Evolutionary conservation across 1,140 invertebrate species (phyloP).

Genomic region (Sarcophaga bullata): DNA sequence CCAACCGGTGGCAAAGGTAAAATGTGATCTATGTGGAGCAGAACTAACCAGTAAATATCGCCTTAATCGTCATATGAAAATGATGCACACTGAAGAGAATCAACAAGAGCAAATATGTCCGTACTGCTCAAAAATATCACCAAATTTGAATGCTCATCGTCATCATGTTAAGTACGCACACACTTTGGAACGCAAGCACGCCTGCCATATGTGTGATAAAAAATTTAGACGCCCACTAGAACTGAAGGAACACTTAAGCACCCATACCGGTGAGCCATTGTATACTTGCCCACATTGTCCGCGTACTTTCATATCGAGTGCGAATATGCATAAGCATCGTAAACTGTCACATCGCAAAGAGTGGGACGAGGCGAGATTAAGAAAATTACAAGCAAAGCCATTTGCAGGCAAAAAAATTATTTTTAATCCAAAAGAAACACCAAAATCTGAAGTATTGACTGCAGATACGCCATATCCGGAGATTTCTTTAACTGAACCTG

Average conservation of each 20-base stretch:
- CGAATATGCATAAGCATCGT: constrained; percentile 63
- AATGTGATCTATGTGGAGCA: constrained; percentile 57
- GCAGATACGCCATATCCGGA: neutral
- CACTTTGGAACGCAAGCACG: constrained; percentile 53
- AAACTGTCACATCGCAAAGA: constrained; percentile 61
- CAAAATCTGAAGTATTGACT: neutral
- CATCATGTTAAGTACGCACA: constrained; percentile 58
- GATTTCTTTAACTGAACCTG: neutral
- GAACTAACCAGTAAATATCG: constrained; percentile 59
- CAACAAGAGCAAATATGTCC: constrained; percentile 54
- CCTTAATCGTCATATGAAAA: constrained; percentile 60
- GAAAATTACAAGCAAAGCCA: neutral
- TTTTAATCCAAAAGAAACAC: neutral
- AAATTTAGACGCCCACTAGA: constrained; percentile 55
- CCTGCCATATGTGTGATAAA: constrained; percentile 61
- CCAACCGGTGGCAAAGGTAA: constrained; percentile 43
- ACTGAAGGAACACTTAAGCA: constrained; percentile 62
- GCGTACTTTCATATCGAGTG: constrained; percentile 61
- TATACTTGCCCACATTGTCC: constrained; percentile 63
- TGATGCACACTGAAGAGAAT: constrained; percentile 57
- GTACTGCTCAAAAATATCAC: constrained; percentile 56
- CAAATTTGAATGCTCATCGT: constrained; percentile 55
- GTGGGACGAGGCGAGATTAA: constrained; percentile 51
- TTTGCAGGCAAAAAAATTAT: neutral
- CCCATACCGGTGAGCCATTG: constrained; percentile 58